Conservation (phyloP, 2,797 vertebrate species). For the Tapera naevia region DNA sequence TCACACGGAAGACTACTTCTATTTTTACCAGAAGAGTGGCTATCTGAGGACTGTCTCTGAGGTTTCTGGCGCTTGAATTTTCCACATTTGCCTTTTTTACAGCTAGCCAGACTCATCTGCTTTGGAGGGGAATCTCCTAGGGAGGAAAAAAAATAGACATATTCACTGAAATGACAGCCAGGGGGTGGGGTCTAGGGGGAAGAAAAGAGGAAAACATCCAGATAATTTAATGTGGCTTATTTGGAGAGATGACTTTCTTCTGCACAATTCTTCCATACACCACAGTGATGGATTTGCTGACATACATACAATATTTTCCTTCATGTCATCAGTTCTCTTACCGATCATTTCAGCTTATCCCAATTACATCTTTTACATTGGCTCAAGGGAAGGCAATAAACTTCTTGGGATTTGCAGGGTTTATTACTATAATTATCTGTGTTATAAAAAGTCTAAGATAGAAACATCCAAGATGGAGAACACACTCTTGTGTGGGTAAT, state of each 20-base stretch:
- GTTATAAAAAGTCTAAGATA: not conserved
- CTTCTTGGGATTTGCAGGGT: not conserved
- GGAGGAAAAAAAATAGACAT: slow-evolving; percentile 24
- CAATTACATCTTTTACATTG: not conserved
- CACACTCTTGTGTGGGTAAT: not conserved
- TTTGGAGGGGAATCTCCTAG: slow-evolving; percentile 73
- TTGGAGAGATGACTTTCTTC: not conserved
- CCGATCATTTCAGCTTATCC: not conserved
- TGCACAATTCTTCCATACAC: not conserved
- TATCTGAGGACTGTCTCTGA: slow-evolving; percentile 71
- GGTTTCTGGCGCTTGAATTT: slow-evolving; percentile 81
- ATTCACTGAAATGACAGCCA: not conserved
- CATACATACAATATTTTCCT: not conserved
- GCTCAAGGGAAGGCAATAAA: not conserved
- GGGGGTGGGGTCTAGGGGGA: too few relatives aligned
- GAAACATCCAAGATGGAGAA: not conserved
- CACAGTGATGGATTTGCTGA: not conserved
- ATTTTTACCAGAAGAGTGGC: slow-evolving; percentile 50
- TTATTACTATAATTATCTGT: not conserved
- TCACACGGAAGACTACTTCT: not conserved
- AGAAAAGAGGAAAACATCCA: not conserved
- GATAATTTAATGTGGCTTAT: not conserved
- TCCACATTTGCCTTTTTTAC: slow-evolving; percentile 76
- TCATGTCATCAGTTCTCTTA: not conserved
- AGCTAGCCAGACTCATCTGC: slow-evolving; percentile 57